Evolutionary conservation across 2,797 vertebrate species (phyloP), one percentile per base, ranked within the genome.

Genomic region (Acridotheres tristis): DNA sequence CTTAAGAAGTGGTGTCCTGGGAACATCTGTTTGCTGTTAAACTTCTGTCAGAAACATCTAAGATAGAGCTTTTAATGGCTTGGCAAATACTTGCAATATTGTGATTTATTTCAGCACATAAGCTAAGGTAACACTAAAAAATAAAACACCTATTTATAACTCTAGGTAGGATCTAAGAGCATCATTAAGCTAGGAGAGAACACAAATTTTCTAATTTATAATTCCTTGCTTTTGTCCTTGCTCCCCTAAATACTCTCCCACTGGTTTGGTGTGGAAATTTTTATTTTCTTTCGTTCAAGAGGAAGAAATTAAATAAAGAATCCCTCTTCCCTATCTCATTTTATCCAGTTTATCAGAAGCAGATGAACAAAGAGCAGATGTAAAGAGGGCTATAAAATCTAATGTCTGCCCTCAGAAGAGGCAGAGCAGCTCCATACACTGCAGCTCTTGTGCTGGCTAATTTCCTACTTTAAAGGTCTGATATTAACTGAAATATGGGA

Each of bases 11-110:
- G 40, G 29, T 90, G 68, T 72, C 73, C 87, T 84, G 83, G 85
- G 91, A 95, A 80, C 69, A 93, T 88, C 83, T 96, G 76, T 85
- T 96, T 95, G 93, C 69, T 3, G 6, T 76, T 90, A 78, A 94
- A 88, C 36, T 92, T 78, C 81, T 90, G 83, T 92, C 94, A 95
- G 75, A 84, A 88, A 81, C 65, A 90, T 54, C 38, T 42, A 78
- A 73, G 82, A 73, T 19, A 48, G 50, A 77, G 88, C 45, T 90
- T 87, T 88, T 58, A 90, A 86, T 26, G 22, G 93, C 91, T 81
- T 69, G 86, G 76, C 30, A 91, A 84, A 85, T 1, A 68, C 69
- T 66, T 78, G 32, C 43, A 91, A 69, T 36, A 69, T 4, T 43
- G 21, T 27, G n/a, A 81, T 88, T 84, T 84, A 69, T 89, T 89